These are phyloP conservation scores for Ispidina lecontei DNA, from an alignment of 2,797 vertebrate species.

Conservation along the genomic window DNA sequence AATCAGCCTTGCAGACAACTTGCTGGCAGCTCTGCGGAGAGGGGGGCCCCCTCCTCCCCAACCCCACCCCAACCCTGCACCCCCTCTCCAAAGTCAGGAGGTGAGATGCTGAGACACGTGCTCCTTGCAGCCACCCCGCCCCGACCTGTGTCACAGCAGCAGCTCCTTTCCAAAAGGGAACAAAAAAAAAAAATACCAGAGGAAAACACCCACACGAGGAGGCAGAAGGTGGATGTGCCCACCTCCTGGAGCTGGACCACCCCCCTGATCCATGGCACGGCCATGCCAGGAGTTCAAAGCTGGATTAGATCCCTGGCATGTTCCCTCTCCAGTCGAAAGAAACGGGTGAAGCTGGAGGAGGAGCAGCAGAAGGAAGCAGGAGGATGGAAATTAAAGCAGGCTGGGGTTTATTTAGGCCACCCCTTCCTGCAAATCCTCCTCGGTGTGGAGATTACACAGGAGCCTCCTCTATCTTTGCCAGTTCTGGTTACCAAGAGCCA, in stretches of 20 bases:
- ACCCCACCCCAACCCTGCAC: background rate
- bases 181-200: background rate
- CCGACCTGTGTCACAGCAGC: background rate
- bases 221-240: fast-evolving
- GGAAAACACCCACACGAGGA: fast-evolving
- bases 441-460: background rate
- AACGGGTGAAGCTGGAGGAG: background rate
- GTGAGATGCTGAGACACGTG: background rate
- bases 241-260: fast-evolving
- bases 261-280: background rate
- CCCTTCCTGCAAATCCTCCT: background rate
- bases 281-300: background rate
- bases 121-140: background rate
- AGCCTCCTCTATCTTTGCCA: background rate
- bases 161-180: background rate
- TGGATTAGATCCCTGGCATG: background rate
- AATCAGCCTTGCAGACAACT: conserved; percentile 45
- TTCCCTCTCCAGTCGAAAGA: background rate
- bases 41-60: background rate
- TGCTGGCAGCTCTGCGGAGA: background rate
- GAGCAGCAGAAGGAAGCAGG: background rate
- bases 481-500: background rate
- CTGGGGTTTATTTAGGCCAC: background rate
- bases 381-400: background rate
- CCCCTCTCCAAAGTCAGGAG: background rate